Evolutionary conservation across 2,797 vertebrate species (phyloP).

Genomic region (Pogonophryne albipinna): DNA sequence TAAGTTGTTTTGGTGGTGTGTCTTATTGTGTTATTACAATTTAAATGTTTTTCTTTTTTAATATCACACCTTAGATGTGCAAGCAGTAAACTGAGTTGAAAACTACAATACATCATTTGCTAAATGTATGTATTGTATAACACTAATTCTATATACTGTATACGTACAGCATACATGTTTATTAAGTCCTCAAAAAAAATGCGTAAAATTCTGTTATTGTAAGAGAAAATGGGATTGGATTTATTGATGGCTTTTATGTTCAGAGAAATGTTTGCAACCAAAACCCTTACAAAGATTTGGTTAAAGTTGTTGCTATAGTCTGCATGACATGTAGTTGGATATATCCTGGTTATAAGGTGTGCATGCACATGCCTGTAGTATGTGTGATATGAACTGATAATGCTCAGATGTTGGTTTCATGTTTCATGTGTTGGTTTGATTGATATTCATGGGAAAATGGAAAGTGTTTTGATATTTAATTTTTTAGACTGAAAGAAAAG

Average conservation of each 20-base stretch:
- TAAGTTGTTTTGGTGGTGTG: conserved; percentile 25
- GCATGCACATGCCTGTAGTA: conserved; percentile 52
- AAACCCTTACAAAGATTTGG: conserved; percentile 18
- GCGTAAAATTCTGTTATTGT: conserved; percentile 21
- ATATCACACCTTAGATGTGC: conserved; percentile 12
- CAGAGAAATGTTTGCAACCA: conserved; percentile 31
- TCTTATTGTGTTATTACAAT: conserved; percentile 23
- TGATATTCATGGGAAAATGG: conserved; percentile 18
- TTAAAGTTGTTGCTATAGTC: background rate
- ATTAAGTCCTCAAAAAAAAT: conserved; percentile 3
- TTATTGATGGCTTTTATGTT: conserved; percentile 7
- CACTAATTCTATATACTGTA: conserved; percentile 4
- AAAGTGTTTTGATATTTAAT: conserved; percentile 19
- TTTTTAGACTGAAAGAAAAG: conserved; percentile 31
- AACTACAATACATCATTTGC: conserved; percentile 20
- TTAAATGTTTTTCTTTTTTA: conserved; percentile 27
- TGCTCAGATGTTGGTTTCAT: conserved; percentile 32
- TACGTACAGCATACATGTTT: conserved; percentile 46
- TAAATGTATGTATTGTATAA: background rate
- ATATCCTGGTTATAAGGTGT: conserved; percentile 38
- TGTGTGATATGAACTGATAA: conserved; percentile 22
- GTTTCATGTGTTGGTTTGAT: conserved; percentile 36
- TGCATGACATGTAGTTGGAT: conserved; percentile 50
- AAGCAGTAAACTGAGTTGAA: conserved; percentile 21
- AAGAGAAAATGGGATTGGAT: conserved; percentile 1